Conservation (phyloP, 2,797 vertebrate species). For the Enteromius fasciolatus region DNA sequence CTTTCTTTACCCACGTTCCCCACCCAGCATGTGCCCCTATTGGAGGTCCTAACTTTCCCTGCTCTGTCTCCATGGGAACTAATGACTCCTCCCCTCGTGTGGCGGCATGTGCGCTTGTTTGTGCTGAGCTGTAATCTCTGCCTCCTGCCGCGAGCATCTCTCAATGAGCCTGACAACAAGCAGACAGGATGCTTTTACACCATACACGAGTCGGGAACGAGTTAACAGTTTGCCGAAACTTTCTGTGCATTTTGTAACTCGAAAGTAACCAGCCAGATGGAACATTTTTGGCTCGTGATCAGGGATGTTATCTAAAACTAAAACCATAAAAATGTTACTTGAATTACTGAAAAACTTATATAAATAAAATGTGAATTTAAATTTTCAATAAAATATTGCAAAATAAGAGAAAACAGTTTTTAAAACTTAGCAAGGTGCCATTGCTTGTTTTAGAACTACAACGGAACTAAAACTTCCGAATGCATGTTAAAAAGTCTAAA, state of each 20-base stretch:
- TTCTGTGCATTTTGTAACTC: neutral
- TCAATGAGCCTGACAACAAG: conserved; percentile 17
- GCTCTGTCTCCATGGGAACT: conserved; percentile 52
- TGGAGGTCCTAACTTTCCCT: conserved; percentile 38
- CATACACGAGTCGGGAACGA: neutral
- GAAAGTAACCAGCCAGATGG: neutral
- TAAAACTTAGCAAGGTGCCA: neutral
- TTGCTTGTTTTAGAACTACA: too few species aligned
- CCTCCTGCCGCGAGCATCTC: conserved; percentile 11
- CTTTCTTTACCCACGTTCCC: conserved; percentile 2
- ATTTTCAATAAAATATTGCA: neutral
- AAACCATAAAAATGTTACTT: neutral
- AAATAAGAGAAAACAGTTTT: neutral
- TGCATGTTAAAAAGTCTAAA: neutral
- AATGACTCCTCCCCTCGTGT: conserved; percentile 10
- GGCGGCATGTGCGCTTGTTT: conserved; percentile 31
- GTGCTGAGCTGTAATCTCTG: conserved; percentile 57
- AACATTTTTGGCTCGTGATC: neutral
- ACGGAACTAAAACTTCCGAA: neutral
- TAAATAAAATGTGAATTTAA: neutral
- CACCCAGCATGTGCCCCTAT: conserved; percentile 38
- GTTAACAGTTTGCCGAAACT: neutral
- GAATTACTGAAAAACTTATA: neutral
- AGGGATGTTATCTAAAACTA: neutral
- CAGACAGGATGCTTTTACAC: neutral